Percentiles rank a stretch among this genome's conserved stretches.
These are phyloP conservation scores for Acleris literana DNA, from an alignment of 2,888 invertebrate species.

Conservation along the genomic window DNA sequence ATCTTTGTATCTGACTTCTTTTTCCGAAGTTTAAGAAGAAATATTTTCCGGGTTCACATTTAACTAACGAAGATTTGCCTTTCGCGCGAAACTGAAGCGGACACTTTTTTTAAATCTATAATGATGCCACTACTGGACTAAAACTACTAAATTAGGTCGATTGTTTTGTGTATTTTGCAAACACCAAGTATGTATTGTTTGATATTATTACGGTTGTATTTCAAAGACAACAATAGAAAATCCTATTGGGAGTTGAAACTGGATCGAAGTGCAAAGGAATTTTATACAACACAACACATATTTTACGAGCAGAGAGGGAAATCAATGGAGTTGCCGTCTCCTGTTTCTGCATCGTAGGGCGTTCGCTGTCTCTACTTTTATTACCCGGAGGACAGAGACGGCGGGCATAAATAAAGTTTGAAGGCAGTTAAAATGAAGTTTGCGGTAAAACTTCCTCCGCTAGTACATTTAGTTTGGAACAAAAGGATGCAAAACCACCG, in stretches of 20 bases:
- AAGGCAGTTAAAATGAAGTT: conserved; percentile 6
- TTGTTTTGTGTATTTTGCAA: too few relatives aligned
- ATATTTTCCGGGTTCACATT: too few relatives aligned
- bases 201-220: too few relatives aligned
- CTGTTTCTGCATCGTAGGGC: not conserved
- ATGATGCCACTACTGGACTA: too few relatives aligned
- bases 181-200: too few relatives aligned
- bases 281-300: conserved; percentile 3
- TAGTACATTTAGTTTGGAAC: not conserved
- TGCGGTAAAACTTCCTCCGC: conserved; percentile 2
- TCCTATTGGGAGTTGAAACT: not conserved
- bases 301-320: conserved; percentile 13
- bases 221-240: not conserved
- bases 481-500: not conserved
- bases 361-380: conserved; percentile 18
- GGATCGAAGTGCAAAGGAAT: not conserved
- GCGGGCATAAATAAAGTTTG: not conserved
- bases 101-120: too few relatives aligned
- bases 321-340: conserved; percentile 3
- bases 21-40: too few relatives aligned
- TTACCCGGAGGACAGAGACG: conserved; percentile 14
- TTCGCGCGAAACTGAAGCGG: too few relatives aligned
- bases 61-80: too few relatives aligned
- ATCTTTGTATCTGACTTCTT: too few relatives aligned
- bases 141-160: too few relatives aligned